Conservation (phyloP, 2,113 vertebrate genomes). For the Petroica traversi region DNA sequence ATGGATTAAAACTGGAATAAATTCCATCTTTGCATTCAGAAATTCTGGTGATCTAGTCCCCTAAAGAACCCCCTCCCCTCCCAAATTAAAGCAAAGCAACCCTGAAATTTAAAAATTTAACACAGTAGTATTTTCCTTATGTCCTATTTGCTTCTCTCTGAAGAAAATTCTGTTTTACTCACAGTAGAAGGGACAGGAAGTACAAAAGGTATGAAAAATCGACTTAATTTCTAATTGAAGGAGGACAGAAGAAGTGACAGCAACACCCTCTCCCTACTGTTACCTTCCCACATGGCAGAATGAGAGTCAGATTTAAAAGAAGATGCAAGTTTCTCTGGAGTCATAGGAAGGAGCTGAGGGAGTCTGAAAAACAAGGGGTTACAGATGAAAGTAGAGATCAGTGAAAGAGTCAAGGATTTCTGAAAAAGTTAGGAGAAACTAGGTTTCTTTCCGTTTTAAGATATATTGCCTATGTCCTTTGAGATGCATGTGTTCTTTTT, state of each 20-base stretch:
- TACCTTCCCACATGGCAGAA: neutral
- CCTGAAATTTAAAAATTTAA: neutral
- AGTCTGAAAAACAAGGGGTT: neutral
- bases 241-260: neutral
- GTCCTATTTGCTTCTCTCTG: neutral
- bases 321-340: neutral
- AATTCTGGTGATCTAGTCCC: neutral
- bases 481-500: neutral
- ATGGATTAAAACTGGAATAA: neutral
- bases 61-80: neutral
- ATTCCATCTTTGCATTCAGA: neutral
- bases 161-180: neutral
- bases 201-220: neutral
- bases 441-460: neutral
- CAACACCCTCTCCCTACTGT: neutral
- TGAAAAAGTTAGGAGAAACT: neutral
- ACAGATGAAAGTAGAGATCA: neutral
- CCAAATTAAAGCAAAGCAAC: neutral
- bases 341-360: neutral
- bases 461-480: neutral
- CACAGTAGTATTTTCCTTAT: neutral
- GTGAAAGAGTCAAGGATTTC: neutral
- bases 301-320: neutral
- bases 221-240: neutral
- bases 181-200: neutral